Evolutionary conservation across 2,113 vertebrate species (phyloP).

Genomic region (Mesembrinibis cayennensis): DNA sequence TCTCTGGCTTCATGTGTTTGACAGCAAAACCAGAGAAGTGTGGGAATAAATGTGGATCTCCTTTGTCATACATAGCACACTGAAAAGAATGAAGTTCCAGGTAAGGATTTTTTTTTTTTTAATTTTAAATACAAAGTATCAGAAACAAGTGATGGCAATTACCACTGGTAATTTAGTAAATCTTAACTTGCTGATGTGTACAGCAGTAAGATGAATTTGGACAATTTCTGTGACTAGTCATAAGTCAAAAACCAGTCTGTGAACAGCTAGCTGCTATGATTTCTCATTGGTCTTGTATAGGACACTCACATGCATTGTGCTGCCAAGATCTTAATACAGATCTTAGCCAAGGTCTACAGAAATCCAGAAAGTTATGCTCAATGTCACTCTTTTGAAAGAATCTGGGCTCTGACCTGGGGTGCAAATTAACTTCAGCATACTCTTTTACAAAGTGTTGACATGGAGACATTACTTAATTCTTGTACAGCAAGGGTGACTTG

Average conservation of each 20-base stretch:
- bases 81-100: neutral
- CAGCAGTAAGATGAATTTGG: neutral
- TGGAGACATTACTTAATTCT: slow-evolving; percentile 56
- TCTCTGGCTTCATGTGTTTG: neutral
- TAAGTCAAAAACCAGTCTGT: neutral
- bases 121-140: neutral
- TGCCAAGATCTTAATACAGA: slow-evolving; percentile 3
- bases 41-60: neutral
- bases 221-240: neutral
- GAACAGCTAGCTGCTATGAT: neutral
- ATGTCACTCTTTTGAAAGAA: slow-evolving; percentile 44
- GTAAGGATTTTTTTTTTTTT: neutral
- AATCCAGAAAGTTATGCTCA: slow-evolving; percentile 11
- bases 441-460: slow-evolving; percentile 40
- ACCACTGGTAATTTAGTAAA: neutral
- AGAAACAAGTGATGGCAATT: neutral
- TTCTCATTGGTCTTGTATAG: neutral
- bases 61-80: neutral
- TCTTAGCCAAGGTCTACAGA: slow-evolving; percentile 29
- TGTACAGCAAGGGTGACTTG: slow-evolving; percentile 40
- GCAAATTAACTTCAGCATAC: slow-evolving; percentile 40
- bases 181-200: neutral
- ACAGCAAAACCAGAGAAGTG: neutral
- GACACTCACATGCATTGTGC: neutral
- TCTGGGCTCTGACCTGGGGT: slow-evolving; percentile 52